Evolutionary conservation across 2,888 invertebrate species (phyloP).

Genomic region (Nemoura dubitans): DNA sequence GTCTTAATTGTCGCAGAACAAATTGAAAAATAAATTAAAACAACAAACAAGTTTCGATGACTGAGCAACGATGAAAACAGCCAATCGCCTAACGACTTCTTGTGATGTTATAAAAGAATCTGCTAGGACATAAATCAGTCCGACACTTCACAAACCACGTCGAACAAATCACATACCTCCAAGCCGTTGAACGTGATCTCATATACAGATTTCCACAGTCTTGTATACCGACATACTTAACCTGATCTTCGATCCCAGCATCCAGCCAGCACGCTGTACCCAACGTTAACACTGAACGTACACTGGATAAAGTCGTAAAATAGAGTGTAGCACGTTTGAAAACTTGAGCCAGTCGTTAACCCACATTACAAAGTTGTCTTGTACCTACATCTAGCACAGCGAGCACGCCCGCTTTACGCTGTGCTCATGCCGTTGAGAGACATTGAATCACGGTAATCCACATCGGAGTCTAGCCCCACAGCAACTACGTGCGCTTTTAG

Average conservation of each 20-base stretch:
- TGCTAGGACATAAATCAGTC: too few species aligned
- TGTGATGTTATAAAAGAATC: too few species aligned
- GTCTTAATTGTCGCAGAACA: too few species aligned
- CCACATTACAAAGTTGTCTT: not conserved
- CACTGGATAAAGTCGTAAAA: not conserved
- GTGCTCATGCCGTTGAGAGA: not conserved
- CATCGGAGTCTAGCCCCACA: not conserved
- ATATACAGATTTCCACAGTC: too few species aligned
- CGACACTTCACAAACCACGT: too few species aligned
- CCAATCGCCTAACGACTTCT: too few species aligned
- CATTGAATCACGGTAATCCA: not conserved
- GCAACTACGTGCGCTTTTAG: not conserved
- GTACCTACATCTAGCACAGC: not conserved
- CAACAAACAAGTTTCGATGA: too few species aligned
- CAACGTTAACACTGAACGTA: not conserved
- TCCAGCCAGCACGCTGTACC: not conserved
- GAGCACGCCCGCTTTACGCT: too few species aligned
- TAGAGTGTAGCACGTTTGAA: not conserved
- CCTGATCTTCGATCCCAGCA: not conserved
- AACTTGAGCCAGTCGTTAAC: not conserved
- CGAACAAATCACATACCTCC: too few species aligned
- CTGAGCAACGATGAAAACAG: too few species aligned
- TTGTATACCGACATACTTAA: not conserved
- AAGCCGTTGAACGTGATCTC: too few species aligned
- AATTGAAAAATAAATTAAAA: too few species aligned